Conservation (phyloP, 2,113 vertebrate species). For the Girardinichthys multiradiatus region DNA sequence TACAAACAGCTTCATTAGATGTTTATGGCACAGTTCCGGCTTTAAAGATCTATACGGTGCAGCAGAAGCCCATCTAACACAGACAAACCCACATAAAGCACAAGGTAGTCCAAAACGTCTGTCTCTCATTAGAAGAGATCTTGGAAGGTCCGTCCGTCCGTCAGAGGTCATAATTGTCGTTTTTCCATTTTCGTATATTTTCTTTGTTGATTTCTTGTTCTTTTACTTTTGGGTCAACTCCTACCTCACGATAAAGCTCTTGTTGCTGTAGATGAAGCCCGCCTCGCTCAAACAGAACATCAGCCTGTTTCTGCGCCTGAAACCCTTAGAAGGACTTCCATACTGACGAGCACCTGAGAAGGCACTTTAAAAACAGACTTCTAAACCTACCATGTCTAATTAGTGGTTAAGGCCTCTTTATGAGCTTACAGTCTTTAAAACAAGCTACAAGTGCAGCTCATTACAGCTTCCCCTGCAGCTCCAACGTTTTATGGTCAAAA, state of each 20-base stretch:
- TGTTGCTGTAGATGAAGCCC: too few relatives aligned
- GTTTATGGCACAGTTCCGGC: neutral
- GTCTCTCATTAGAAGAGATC: neutral
- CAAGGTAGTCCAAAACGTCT: too few relatives aligned
- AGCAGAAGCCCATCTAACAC: neutral
- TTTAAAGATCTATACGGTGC: neutral
- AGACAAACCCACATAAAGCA: neutral
- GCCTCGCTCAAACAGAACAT: too few relatives aligned
- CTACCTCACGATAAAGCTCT: too few relatives aligned
- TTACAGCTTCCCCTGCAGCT: neutral
- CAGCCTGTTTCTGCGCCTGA: too few relatives aligned
- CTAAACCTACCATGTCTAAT: neutral
- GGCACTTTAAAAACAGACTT: neutral
- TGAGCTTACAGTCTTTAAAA: neutral
- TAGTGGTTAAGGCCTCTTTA: fast-evolving
- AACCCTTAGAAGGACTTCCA: neutral
- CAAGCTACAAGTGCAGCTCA: neutral
- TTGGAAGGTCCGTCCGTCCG: too few relatives aligned
- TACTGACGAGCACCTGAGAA: fast-evolving
- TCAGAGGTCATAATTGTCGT: too few relatives aligned
- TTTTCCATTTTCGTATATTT: too few relatives aligned
- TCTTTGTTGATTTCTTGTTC: too few relatives aligned
- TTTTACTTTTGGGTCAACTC: too few relatives aligned
- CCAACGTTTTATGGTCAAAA: neutral
- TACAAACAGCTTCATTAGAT: neutral